A percentile compares a stretch with the other conserved stretches of the same genome.
Evolutionary conservation across 2,113 vertebrate species (phyloP).

Genomic region (Ramphastos sulfuratus): DNA sequence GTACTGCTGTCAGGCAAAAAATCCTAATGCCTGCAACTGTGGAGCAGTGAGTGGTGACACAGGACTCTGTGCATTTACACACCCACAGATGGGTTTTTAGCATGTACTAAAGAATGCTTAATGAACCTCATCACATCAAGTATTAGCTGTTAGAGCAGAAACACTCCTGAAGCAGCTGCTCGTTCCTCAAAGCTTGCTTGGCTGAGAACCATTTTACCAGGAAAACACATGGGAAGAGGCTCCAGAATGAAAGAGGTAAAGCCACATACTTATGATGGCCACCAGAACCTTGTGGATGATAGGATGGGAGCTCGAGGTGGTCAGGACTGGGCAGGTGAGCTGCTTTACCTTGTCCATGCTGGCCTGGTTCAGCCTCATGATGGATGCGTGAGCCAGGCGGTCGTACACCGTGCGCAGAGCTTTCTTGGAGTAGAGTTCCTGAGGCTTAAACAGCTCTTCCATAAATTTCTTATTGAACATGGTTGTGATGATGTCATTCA

Average conservation of each 20-base stretch:
- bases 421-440: slow-evolving; percentile 97
- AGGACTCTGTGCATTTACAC: background rate
- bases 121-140: background rate
- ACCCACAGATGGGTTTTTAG: background rate
- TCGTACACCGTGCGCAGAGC: slow-evolving; percentile 93
- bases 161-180: background rate
- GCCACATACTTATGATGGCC: fast-evolving
- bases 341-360: slow-evolving; percentile 96
- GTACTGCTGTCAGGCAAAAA: background rate
- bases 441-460: slow-evolving; percentile 96
- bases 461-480: slow-evolving; percentile 98
- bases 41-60: background rate
- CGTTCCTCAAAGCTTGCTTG: background rate
- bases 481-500: slow-evolving; percentile 98
- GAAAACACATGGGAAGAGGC: background rate
- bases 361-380: slow-evolving; percentile 97
- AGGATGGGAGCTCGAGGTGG: background rate
- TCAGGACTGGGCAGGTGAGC: background rate
- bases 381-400: slow-evolving; percentile 94
- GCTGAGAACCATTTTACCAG: background rate
- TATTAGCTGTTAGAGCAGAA: background rate
- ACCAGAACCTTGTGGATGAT: fast-evolving
- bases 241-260: background rate
- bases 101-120: background rate
- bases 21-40: background rate